Base-by-base conservation (phyloP, 2,113 vertebrate species). In the Callipepla squamata region DNA sequence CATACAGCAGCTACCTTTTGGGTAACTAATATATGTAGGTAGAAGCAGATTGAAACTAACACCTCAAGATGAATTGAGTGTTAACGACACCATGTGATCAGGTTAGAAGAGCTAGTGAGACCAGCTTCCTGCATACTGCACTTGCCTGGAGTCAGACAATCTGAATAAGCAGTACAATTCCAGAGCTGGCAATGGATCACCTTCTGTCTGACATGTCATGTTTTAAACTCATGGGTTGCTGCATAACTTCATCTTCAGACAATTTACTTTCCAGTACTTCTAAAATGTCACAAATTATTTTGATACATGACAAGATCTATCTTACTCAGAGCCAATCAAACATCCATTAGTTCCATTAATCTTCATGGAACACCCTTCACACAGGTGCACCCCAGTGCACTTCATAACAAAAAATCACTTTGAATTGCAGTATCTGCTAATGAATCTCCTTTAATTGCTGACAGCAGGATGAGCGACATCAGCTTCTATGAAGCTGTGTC, bases 401-500 rank as follows among this genome's bases (percentile, higher is more conserved):
- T 84, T 94, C 25, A 16, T 87, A 78, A 80, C 47, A 86, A 59
- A 88, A 88, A 91, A 78, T 70, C 15, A 78, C 34, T 85, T 91
- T 79, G 59, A 69, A 6, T 45, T 50, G 66, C 2, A 1, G 30
- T 53, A 53, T 73, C 40, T 84, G 36, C 77, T 84, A 81, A 95
- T 69, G 73, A 93, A 95, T 92, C 80, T 92, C 92, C 70, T 80
- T 80, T 86, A 91, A 94, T 62, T 88, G 48, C 44, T 72, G 73
- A 90, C 77, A 92, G 80, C 3, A 16, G 66, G 73, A 78, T 65
- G 5, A 50, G 34, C 67, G 88, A 74, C 21, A 80, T 38, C 73
- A 74, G 36, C 82, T 92, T 84, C 65, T 61, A 9, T 13, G 58
- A 95, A 84, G 44, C 18, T 70, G 53, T 30, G 80, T 73, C 66